Evolutionary conservation across 2,888 invertebrate species (phyloP), one percentile per base, ranked within the genome.

Genomic region (Pristionchus japonicus): DNA sequence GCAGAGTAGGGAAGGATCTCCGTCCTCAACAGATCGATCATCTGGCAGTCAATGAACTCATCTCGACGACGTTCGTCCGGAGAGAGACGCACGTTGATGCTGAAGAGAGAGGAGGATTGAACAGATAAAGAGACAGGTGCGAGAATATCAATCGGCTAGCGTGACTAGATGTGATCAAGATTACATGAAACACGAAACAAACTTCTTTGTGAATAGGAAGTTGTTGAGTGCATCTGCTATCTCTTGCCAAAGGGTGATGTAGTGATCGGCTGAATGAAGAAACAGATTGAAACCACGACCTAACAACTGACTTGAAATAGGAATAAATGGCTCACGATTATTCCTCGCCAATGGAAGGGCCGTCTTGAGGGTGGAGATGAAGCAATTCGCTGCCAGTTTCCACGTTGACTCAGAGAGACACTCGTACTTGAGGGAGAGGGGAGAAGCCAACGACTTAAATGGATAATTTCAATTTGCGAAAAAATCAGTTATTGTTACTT

Each of bases 301-400:
- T n/a, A n/a, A n/a, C n/a, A 64, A 6, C 13, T 2, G 23, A 74
- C 34, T 15, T 40, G 17, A 49, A 27, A 47, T 23, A 31, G 37
- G 37, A n/a, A 67, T 70, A 64, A 86, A 47, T 7, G 9, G 6
- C 64, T 64, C 23, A 93, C 97, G 96, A 90, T 96, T 94, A 89
- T 96, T 96, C 92, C 97, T 96, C 40, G 98, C 98, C 37, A 98
- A 96, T 11, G 98, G 98, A 67, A 99, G 95, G 0, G 97, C 98
- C 0, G 97, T 96, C 91, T 96, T 96, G 89, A 98, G 95, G 37
- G 97, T 96, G 92, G 96, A 96, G 88, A 97, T 96, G 87, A 97
- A 95, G 93, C 97, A 96, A 88, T 96, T 96, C 57, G 97, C 97
- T 23, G 97, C 96, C 91, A 97, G 95, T 95, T 97, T 97, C 97